A percentile compares a stretch with the other conserved stretches of the same genome.
phyloP scores from a whole-genome alignment of 2,888 invertebrate genomes.

The Psococerastis gibbosa region DNA sequence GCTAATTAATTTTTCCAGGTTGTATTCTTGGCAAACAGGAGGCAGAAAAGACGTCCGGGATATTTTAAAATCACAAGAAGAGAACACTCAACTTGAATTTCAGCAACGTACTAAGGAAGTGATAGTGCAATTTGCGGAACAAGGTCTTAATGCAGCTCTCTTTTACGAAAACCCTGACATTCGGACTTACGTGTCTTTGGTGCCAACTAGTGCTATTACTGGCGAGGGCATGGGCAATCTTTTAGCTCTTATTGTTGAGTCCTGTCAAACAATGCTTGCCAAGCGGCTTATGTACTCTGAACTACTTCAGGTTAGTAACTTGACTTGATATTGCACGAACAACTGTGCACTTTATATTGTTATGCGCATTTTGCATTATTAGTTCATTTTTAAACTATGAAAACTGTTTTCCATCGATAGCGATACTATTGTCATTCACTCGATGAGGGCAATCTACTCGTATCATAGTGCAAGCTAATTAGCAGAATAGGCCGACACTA shows the following conservation, averaged over 20 bases:
- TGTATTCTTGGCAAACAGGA: conserved; percentile 92
- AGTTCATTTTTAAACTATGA: no score
- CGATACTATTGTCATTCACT: no score
- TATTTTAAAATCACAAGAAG: conserved; percentile 68
- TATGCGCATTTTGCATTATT: no score
- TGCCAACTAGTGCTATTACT: conserved; percentile 93
- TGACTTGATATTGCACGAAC: no score
- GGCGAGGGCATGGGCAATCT: conserved; percentile 99
- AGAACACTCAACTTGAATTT: conserved; percentile 84
- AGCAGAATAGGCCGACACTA: no score
- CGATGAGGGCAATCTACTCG: no score
- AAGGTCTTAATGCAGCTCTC: conserved; percentile 86
- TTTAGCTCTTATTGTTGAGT: conserved; percentile 78
- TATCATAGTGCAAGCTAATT: no score
- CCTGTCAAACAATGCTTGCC: conserved; percentile 75
- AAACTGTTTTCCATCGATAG: no score
- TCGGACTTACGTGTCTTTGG: conserved; percentile 79
- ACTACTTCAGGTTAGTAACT: conserved; percentile 57
- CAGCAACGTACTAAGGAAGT: conserved; percentile 75
- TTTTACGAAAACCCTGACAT: conserved; percentile 93
- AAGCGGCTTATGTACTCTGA: conserved; percentile 82
- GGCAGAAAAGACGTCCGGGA: conserved; percentile 80
- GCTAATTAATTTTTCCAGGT: conserved; percentile 25
- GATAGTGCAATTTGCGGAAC: conserved; percentile 85
- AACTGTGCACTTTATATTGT: no score